Evolutionary conservation across 35 echinoderm and acorn worm genomes (phyloP), one percentile per base, ranked within the genome.

Genomic region (Acanthaster planci): DNA sequence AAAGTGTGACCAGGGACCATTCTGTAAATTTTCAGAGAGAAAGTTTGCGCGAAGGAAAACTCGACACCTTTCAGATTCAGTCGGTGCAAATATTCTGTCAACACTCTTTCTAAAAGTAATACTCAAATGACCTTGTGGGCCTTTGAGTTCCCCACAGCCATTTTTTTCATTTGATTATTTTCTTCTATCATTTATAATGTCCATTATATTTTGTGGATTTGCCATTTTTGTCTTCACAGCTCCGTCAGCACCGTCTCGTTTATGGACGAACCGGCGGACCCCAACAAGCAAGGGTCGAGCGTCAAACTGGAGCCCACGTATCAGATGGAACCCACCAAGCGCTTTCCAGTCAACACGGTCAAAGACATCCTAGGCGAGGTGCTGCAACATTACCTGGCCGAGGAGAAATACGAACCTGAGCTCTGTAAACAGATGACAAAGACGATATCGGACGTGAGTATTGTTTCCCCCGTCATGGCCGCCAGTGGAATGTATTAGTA

Each of bases 371-470:
- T 99, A 23, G 29, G 60, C 52, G 92, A 99, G 59, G 92, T 90
- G 0, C 56, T 99, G 50, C 89, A 91, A 77, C 60, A 84, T 31
- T 92, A 91, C 58, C 81, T 99, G 40, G 76, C 23, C 9, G 87
- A 99, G 57, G 82, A 94, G 76, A 90, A 87, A 80, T 99, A 99
- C 55, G 96, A 99, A 64, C 92, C 96, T 35, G 96, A 93, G 17
- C 80, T 94, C 15, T 99, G 96, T 82, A 93, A 87, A 89, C 84
- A 99, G 40, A 99, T 93, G 85, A 99, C 96, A 14, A 99, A 99
- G 84, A 91, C 81, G 8, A 97, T 99, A 81, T 99, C 96, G 87
- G 96, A 99, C 76, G 96, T 99, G 88, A 77, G 81, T 82, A 52
- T 9, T 47, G 42, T 47, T 47, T 12, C 42, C 12, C 12, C 12